These are phyloP conservation scores for Tychaedon coryphoeus DNA, from an alignment of 2,113 vertebrate genomes.

Conservation along the genomic window DNA sequence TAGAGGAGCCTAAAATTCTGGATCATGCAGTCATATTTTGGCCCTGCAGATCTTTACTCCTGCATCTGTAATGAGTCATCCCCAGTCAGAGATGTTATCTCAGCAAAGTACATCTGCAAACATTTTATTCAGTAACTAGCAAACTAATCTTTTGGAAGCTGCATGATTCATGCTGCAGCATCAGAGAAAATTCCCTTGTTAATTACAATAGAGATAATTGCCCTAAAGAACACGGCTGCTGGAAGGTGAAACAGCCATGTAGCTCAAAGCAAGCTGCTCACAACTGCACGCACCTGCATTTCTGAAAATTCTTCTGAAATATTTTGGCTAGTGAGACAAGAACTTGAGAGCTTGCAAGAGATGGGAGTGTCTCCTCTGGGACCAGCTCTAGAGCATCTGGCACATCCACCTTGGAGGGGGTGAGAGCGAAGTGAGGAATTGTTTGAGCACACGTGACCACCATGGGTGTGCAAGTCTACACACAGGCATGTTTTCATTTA, in stretches of 20 bases:
- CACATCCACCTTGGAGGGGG: not conserved
- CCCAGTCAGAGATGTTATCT: not conserved
- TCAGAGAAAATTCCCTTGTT: constrained; percentile 10
- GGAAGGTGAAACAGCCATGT: not conserved
- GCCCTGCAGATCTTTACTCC: not conserved
- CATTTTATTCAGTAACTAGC: not conserved
- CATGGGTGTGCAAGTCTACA: not conserved
- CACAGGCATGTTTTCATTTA: not conserved
- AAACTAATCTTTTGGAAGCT: not conserved
- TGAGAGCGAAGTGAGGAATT: not conserved
- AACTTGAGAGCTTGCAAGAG: not conserved
- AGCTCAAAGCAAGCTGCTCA: not conserved
- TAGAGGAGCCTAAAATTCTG: not conserved
- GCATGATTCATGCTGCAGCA: not conserved
- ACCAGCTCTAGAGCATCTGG: not conserved
- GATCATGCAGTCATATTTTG: not conserved
- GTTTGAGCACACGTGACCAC: not conserved
- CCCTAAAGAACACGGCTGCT: not conserved
- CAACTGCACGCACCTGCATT: not conserved
- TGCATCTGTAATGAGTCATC: not conserved
- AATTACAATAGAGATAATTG: not conserved
- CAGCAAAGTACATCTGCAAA: constrained; percentile 29
- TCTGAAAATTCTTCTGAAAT: not conserved
- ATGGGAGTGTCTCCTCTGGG: not conserved
- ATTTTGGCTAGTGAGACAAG: not conserved